Base-by-base conservation (phyloP, 2,797 vertebrate species). In the Tolypeutes matacus region DNA sequence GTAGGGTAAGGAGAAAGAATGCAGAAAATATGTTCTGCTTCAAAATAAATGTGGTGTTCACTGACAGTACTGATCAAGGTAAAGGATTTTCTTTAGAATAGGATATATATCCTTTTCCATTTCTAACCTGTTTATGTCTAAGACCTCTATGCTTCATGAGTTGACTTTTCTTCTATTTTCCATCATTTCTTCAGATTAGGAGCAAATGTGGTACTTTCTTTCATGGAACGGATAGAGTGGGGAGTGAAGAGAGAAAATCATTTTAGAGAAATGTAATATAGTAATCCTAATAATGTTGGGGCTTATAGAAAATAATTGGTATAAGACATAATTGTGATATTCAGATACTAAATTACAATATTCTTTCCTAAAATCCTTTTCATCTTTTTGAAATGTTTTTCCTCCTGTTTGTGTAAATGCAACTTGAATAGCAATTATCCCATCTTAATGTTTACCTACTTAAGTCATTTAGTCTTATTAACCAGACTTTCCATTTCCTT, bases 21-120 rank as follows among this genome's bases (percentile, higher is more conserved):
- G 36, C 10, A 84, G 21, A 85, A 67, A 42, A 67, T 70, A 49
- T 21, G 2, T 62, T 49, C 10, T 46, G 5, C 20, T 51, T n/a
- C 12, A 34, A 51, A 97, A 70, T 83, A 72, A 91, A 75, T 51
- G 34, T 18, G 8, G 7, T 49, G 3, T 76, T 96, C 64, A 78
- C 29, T 91, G 49, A 67, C 3, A 87, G 9, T 17, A 58, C 3
- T 31, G 4, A 39, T 73, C 75, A 58, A 49, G 12, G 18, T 23
- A 49, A 90, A 75, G 7, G 5, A 0, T 60, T 65, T 75, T 84
- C 85, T 72, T n/a, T 83, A 75, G 92, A 95, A 70, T 14, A 1
- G 7, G 10, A 49, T 21, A 7, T 20, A 25, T 23, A 49, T 49
- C 1, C 1, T 86, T 81, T 86, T 46, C 5, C 25, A 10, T 83